Percentiles rank a stretch among this genome's conserved stretches.
Conservation (phyloP, 2,113 vertebrate species). For the Herpetotheres cachinnans region DNA sequence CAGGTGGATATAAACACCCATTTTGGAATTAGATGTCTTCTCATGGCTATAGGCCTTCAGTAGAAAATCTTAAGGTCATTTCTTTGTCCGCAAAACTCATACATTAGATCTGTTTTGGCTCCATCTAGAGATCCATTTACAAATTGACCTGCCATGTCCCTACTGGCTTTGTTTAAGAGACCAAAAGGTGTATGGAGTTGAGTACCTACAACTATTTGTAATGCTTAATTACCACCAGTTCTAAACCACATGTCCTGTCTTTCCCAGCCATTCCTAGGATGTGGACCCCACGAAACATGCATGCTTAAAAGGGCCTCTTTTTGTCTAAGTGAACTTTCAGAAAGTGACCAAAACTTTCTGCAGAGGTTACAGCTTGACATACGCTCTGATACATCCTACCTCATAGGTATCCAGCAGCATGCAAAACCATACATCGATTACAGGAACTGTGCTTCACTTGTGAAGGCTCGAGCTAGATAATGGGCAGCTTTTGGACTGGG, state of each 20-base stretch:
- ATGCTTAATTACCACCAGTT: not conserved
- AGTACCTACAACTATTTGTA: not conserved
- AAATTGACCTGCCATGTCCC: not conserved
- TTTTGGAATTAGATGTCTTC: not conserved
- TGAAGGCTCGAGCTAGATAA: not conserved
- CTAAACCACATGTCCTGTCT: accelerated
- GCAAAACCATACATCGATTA: not conserved
- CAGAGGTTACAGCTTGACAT: not conserved
- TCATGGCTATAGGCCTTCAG: not conserved
- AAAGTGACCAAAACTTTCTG: not conserved
- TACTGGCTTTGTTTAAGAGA: not conserved
- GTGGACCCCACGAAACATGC: accelerated
- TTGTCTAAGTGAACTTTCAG: not conserved
- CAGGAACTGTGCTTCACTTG: not conserved
- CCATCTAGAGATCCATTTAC: conserved; percentile 38
- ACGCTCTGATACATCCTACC: not conserved
- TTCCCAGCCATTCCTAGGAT: not conserved
- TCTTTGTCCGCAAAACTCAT: not conserved
- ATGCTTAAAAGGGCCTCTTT: not conserved
- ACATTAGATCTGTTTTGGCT: conserved; percentile 36
- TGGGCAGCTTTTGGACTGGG: not conserved
- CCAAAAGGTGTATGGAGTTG: not conserved
- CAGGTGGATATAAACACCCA: not conserved
- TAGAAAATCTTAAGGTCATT: not conserved
- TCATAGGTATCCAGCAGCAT: not conserved